These are phyloP conservation scores for Linnaemya tessellans DNA, from an alignment of 2,888 invertebrate genomes.

Conservation along the genomic window DNA sequence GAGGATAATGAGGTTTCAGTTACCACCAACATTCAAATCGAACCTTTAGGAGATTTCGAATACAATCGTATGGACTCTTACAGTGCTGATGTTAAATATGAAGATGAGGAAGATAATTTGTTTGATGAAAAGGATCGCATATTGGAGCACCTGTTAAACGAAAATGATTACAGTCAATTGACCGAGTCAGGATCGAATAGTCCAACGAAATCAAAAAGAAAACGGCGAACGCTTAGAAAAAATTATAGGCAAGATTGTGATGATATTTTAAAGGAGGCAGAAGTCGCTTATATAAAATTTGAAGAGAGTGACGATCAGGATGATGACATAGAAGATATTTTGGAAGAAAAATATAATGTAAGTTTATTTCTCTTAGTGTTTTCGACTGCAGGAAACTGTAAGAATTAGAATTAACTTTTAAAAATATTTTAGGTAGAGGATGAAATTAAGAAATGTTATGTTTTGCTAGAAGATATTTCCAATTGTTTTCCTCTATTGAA, in stretches of 20 bases:
- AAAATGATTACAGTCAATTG: conserved; percentile 71
- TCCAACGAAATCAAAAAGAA: conserved; percentile 11
- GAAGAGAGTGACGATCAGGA: conserved; percentile 72
- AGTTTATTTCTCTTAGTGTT: background rate
- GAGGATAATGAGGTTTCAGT: conserved; percentile 52
- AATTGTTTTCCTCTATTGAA: conserved; percentile 71
- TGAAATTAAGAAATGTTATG: conserved; percentile 69
- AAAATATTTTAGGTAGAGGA: conserved; percentile 32
- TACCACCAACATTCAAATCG: conserved; percentile 56
- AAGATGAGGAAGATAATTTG: conserved; percentile 77
- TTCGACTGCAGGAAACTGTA: background rate
- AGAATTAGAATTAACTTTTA: background rate
- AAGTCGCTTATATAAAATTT: conserved; percentile 77
- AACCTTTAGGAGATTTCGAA: conserved; percentile 73
- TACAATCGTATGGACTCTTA: conserved; percentile 76
- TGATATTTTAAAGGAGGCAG: conserved; percentile 77
- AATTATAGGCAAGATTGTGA: conserved; percentile 47
- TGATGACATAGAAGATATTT: conserved; percentile 76
- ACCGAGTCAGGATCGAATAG: background rate
- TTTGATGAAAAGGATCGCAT: conserved; percentile 80
- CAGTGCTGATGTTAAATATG: conserved; percentile 74
- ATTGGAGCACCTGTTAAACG: conserved; percentile 77
- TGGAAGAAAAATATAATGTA: conserved; percentile 74
- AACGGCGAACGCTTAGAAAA: background rate
- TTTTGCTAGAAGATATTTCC: conserved; percentile 72